A percentile compares a stretch with the other conserved stretches of the same genome.
phyloP scores from a whole-genome alignment of 2,113 vertebrate species.

The Hoplias malabaricus region DNA sequence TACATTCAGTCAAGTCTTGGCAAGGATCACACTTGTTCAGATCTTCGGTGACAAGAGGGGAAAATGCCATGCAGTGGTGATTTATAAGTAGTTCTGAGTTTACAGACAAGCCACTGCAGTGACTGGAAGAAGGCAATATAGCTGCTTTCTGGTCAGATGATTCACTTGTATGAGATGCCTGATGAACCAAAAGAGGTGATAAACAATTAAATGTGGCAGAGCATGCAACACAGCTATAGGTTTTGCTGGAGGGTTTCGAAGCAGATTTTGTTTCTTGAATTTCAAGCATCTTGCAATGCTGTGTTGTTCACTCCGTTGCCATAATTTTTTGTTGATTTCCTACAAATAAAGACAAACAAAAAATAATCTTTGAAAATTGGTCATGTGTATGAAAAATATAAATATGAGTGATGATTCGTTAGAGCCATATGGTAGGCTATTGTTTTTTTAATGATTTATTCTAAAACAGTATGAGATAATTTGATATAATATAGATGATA shows the following conservation, averaged over 20 bases:
- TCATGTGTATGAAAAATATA: no score
- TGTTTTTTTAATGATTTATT: no score
- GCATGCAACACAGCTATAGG: constrained; percentile 74
- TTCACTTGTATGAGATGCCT: constrained; percentile 57
- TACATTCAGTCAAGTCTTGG: constrained; percentile 65
- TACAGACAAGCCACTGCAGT: constrained; percentile 48
- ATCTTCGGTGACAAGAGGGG: constrained; percentile 36
- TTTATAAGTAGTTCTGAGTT: constrained; percentile 55
- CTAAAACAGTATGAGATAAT: no score
- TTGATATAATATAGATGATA: no score
- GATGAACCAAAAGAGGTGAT: constrained; percentile 74
- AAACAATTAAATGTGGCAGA: constrained; percentile 72
- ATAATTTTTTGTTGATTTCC: constrained; percentile 26
- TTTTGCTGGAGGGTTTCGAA: constrained; percentile 61
- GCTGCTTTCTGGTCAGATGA: constrained; percentile 42
- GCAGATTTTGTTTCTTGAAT: constrained; percentile 62
- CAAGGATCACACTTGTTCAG: constrained; percentile 69
- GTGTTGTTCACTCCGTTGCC: constrained; percentile 2
- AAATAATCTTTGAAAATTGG: background rate
- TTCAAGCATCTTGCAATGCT: constrained; percentile 69
- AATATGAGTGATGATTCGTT: no score
- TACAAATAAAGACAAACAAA: constrained; percentile 22
- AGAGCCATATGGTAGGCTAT: no score
- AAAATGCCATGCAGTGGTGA: constrained; percentile 19
- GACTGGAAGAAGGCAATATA: constrained; percentile 46